These are phyloP conservation scores for Gari tellinella DNA, from an alignment of 2,888 invertebrate species.

Conservation along the genomic window DNA sequence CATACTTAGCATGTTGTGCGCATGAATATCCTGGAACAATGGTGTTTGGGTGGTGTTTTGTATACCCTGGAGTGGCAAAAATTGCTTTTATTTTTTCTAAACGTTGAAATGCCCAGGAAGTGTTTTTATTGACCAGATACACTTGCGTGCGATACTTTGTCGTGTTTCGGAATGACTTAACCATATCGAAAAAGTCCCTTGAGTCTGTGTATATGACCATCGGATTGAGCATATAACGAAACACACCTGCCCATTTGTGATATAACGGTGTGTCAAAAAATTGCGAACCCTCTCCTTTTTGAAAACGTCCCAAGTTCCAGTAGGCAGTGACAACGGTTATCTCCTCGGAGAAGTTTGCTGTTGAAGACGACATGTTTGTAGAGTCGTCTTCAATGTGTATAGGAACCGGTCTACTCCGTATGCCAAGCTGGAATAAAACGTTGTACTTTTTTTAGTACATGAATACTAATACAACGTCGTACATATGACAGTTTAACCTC, in stretches of 20 bases:
- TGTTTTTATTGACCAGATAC: slow-evolving; percentile 35
- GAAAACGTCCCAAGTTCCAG: slow-evolving; percentile 57
- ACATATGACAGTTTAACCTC: too few relatives aligned
- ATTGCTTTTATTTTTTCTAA: slow-evolving; percentile 46
- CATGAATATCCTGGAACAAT: slow-evolving; percentile 63
- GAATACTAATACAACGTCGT: too few relatives aligned
- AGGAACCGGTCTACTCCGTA: too few relatives aligned
- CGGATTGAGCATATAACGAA: slow-evolving; percentile 42
- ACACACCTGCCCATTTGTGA: slow-evolving; percentile 39
- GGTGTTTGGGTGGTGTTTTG: slow-evolving; percentile 66
- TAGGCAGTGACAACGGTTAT: slow-evolving; percentile 65
- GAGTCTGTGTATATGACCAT: slow-evolving; percentile 63
- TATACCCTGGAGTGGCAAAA: slow-evolving; percentile 53
- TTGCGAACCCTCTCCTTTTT: slow-evolving; percentile 35
- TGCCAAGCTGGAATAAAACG: too few relatives aligned
- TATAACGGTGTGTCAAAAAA: slow-evolving; percentile 37
- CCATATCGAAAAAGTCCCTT: slow-evolving; percentile 19
- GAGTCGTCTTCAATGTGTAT: too few relatives aligned
- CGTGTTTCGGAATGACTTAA: slow-evolving; percentile 31
- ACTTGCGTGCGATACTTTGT: slow-evolving; percentile 46
- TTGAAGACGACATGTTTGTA: too few relatives aligned
- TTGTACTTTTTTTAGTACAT: too few relatives aligned
- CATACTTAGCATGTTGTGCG: slow-evolving; percentile 67
- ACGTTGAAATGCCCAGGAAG: slow-evolving; percentile 56
- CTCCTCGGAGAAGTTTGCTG: slow-evolving; percentile 8